Base-by-base conservation (phyloP, 1,140 invertebrate genomes). In the Cardiocondyla obscurior region DNA sequence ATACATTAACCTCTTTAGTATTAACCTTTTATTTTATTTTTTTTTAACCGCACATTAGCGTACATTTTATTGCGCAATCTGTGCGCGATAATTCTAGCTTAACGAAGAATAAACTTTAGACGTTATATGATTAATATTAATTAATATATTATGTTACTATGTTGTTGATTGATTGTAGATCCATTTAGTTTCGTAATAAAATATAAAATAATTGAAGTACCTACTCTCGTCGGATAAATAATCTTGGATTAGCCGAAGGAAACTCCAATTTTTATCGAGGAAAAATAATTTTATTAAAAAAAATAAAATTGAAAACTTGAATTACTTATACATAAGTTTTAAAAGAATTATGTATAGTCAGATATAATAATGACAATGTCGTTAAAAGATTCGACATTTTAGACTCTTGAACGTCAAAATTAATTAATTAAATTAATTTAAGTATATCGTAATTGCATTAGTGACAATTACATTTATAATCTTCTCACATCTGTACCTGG, bases 1-100 rank as follows among this genome's bases (percentile, higher is more conserved):
- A 79, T 67, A 67, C 22, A 69, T 79, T 79, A 77, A 51, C 28
- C 10, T 0, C 30, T n/a, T 49, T 51, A 42, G 49, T 4, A 33
- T 67, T 67, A 51, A 67, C 14, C 46, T 77, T 19, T 19, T 7
- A 12, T 22, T 69, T n/a, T n/a, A n/a, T n/a, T n/a, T n/a, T n/a
- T n/a, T 42, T 64, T 33, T n/a, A 36, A 7, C 16, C 39, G 8
- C 36, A 22, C 42, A 46, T 46, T 62, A 3, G n/a, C 46, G 16
- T 46, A n/a, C 36, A 12, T 25, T 19, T 3, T 33, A 53, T 42
- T 22, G 6, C 2, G 14, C 36, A 53, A 77, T 14, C 51, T 1
- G 28, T 39, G 2, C 10, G 7, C 8, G 8, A 57, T 2, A 1
- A 6, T 12, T 57, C 16, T 10, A n/a, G 39, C n/a, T 10, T 60